Conservation (phyloP, 2,888 invertebrate genomes). For the Mechanitis messenoides region DNA sequence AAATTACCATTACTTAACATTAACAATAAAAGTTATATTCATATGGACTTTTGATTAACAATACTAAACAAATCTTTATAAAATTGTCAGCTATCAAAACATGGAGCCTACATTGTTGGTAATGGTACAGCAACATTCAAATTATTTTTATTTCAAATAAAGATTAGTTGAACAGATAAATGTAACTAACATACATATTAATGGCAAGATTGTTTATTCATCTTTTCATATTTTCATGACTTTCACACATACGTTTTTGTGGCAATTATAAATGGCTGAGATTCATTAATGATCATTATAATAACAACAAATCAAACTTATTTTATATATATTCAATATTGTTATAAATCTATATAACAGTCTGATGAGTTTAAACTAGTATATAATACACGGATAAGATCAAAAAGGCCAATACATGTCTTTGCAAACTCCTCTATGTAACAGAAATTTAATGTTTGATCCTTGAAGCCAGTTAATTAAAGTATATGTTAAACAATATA, state of each 20-base stretch:
- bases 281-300: constrained; percentile 9
- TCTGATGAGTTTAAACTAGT: constrained; percentile 11
- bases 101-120: no score
- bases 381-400: constrained; percentile 8
- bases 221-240: not conserved
- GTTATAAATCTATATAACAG: constrained; percentile 11
- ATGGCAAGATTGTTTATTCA: constrained; percentile 14
- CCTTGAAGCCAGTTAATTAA: no score
- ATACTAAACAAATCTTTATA: no score
- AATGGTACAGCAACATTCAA: constrained; percentile 12
- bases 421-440: constrained; percentile 10
- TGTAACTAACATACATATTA: constrained; percentile 5
- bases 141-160: constrained; percentile 8
- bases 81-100: no score
- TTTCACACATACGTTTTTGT: not conserved
- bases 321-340: constrained; percentile 8
- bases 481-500: no score
- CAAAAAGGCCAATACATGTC: constrained; percentile 5
- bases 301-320: constrained; percentile 9
- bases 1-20: constrained; percentile 59
- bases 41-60: constrained; percentile 5
- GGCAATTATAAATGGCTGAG: constrained; percentile 10
- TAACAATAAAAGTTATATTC: constrained; percentile 40
- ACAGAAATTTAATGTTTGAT: no score
- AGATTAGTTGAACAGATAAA: not conserved